Base-by-base conservation (phyloP, 2,888 invertebrate species). In the Poecilus cupreus region DNA sequence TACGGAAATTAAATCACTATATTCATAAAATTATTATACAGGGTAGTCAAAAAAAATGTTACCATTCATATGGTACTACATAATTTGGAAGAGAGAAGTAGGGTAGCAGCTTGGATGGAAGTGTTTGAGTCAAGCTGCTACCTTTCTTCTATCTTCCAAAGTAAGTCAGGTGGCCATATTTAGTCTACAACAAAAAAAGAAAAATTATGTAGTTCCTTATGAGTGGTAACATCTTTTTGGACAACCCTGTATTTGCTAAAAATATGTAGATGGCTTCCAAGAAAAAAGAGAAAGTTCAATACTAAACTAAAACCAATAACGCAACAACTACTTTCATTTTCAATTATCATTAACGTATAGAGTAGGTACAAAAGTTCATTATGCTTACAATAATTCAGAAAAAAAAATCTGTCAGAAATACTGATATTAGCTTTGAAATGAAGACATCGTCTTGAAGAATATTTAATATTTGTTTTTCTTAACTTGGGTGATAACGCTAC, bases 381-480 rank as follows among this genome's bases (percentile, higher is more conserved):
- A 2, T 11, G 10, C n/a, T 13, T 2, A 8, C 1, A n/a, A 43
- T n/a, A 43, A 13, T 43, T 43, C 11, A 43, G n/a, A n/a, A 8
- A 8, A 11, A 39, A 11, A 10, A 39, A 8, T 39, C 10, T 39
- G 3, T 39, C n/a, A 39, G 10, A 11, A 39, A 39, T 39, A 5
- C 39, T 20, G 16, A 20, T 5, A 57, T 57, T 24, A 8, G 6
- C 57, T n/a, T 57, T 57, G 24, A 57, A 24, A 20, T 13, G 24
- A 57, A 57, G 22, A n/a, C 24, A 57, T 10, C 24, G 24, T 22
- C n/a, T 10, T 8, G 5, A 57, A 22, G 57, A 20, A 57, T 20
- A 57, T 57, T n/a, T 20, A 57, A 57, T 57, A 57, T 24, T 57
- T 57, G 20, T 57, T 57, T 57, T 57, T 18, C 18, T 18, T 18